phyloP scores from a whole-genome alignment of 92 coral and sea anemone species.

The Anthopleura xanthogrammica region DNA sequence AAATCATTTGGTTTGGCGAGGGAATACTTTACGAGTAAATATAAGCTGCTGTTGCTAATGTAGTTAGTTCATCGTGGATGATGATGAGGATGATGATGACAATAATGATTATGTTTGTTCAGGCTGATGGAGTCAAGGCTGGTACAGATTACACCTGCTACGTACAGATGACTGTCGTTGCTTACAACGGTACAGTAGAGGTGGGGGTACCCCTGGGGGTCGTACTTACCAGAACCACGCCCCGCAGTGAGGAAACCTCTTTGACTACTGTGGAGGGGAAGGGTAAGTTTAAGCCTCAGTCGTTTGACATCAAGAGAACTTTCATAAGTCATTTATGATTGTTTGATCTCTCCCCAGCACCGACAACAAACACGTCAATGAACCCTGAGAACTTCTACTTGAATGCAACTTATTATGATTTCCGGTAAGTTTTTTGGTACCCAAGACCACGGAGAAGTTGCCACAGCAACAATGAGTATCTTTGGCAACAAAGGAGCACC shows the following conservation, averaged over 20 bases:
- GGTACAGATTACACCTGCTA: conserved; percentile 92
- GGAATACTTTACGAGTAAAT: too few species aligned
- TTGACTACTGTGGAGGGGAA: conserved; percentile 89
- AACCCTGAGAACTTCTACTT: conserved; percentile 74
- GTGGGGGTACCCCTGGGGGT: conserved; percentile 31
- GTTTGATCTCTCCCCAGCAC: conserved; percentile 49
- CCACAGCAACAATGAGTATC: neutral
- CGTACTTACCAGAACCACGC: conserved; percentile 67
- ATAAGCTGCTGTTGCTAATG: too few species aligned
- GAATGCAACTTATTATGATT: conserved; percentile 83
- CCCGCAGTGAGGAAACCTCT: conserved; percentile 76
- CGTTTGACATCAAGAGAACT: neutral
- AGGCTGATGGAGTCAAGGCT: conserved; percentile 81
- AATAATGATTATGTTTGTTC: conserved; percentile 5
- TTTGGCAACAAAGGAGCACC: neutral
- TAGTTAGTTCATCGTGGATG: too few species aligned
- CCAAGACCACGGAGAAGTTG: neutral
- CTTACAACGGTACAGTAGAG: conserved; percentile 65
- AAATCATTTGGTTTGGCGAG: too few species aligned
- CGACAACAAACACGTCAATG: conserved; percentile 66
- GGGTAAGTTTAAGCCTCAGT: conserved; percentile 41
- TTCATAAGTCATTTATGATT: neutral
- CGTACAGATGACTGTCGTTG: conserved; percentile 76
- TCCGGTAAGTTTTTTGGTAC: conserved; percentile 55
- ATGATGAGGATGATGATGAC: too few species aligned